Percentiles rank a stretch among this genome's conserved stretches.
Conservation (phyloP, 2,888 invertebrate genomes). For the Macropis europaea region DNA sequence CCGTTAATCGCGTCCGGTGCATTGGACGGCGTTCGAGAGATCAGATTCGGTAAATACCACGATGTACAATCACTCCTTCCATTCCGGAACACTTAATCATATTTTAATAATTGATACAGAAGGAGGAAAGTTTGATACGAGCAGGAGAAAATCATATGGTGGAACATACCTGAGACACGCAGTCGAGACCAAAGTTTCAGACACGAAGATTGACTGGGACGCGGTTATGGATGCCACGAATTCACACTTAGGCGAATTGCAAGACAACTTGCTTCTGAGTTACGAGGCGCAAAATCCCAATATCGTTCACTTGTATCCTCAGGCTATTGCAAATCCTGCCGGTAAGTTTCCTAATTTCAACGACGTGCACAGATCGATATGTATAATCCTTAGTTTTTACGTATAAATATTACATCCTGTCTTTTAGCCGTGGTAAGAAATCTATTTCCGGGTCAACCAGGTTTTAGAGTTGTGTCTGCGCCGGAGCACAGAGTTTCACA, state of each 20-base stretch:
- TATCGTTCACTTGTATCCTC: conserved; percentile 80
- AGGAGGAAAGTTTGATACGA: conserved; percentile 72
- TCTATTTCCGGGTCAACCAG: conserved; percentile 78
- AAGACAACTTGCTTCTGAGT: conserved; percentile 83
- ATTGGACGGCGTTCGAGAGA: conserved; percentile 71
- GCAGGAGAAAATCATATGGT: conserved; percentile 73
- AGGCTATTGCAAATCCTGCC: conserved; percentile 77
- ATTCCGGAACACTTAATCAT: not conserved
- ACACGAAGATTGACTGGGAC: conserved; percentile 83
- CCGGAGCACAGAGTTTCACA: conserved; percentile 80
- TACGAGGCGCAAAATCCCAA: conserved; percentile 85
- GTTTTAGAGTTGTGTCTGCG: conserved; percentile 78
- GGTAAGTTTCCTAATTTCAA: conserved; percentile 60
- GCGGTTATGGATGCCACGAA: conserved; percentile 82
- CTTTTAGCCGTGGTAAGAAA: conserved; percentile 75
- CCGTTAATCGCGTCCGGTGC: conserved; percentile 76
- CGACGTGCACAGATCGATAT: not conserved
- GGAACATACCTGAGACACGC: conserved; percentile 71
- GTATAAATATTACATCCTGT: not conserved
- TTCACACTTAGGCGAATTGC: conserved; percentile 81
- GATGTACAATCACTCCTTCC: not conserved
- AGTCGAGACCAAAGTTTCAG: conserved; percentile 72
- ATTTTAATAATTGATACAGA: conserved; percentile 54
- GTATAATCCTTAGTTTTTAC: not conserved
- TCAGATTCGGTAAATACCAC: conserved; percentile 75